phyloP scores from a whole-genome alignment of 2,888 invertebrate genomes.

The Tachina grossa region DNA sequence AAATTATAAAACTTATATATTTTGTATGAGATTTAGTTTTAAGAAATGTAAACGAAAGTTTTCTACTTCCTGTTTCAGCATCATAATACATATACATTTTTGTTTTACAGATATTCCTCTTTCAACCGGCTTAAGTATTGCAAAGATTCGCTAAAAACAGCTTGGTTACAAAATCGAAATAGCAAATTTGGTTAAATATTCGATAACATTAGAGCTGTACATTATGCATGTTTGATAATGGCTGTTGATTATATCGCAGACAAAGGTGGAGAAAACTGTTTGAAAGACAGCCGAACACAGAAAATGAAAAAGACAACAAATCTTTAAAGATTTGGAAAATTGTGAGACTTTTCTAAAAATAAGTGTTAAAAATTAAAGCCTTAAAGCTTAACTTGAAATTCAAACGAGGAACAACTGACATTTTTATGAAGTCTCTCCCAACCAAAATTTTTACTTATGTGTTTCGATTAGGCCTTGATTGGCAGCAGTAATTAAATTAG shows the following conservation, averaged over 20 bases:
- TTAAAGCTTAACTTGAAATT: background rate
- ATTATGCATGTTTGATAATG: conserved; percentile 62
- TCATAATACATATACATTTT: background rate
- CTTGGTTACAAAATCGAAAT: conserved; percentile 69
- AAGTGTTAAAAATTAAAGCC: background rate
- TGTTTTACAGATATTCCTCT: background rate
- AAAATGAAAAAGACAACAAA: conserved; percentile 46
- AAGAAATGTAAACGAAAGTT: no score
- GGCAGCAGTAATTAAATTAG: conserved; percentile 59
- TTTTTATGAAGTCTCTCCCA: background rate
- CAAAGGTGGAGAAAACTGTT: conserved; percentile 45
- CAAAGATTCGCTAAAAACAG: conserved; percentile 60
- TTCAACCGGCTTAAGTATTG: background rate
- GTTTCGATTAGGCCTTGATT: conserved; percentile 1
- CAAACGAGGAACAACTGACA: background rate
- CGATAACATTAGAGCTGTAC: conserved; percentile 66
- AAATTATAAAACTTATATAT: no score
- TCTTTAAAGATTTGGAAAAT: conserved; percentile 37
- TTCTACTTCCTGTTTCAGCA: no score
- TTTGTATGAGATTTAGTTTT: background rate
- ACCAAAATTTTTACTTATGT: conserved; percentile 1
- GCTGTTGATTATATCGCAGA: conserved; percentile 69
- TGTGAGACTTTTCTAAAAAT: background rate
- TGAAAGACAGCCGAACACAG: conserved; percentile 3
- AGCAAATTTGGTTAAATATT: conserved; percentile 70